Conservation (phyloP, 2,113 vertebrate species). For the Cyphotilapia sp. region DNA sequence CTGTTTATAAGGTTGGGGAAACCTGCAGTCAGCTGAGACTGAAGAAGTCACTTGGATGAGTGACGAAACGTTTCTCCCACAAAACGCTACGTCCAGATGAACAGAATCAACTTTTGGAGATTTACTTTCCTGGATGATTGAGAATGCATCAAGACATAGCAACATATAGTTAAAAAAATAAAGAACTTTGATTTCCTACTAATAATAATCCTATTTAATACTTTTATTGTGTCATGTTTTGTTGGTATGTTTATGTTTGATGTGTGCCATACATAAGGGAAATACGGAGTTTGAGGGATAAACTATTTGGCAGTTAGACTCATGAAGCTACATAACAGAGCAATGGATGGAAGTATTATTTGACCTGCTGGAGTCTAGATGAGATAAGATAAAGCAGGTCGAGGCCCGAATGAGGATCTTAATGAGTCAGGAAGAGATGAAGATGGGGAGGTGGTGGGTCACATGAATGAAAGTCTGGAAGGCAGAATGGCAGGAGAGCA, state of each 20-base stretch:
- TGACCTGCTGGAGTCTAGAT: background rate
- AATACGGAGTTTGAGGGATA: background rate
- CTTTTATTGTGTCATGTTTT: background rate
- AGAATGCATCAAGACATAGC: background rate
- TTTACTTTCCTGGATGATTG: background rate
- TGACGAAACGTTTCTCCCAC: background rate
- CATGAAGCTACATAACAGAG: background rate
- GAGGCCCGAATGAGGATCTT: background rate
- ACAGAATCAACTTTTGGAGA: background rate
- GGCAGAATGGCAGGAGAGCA: background rate
- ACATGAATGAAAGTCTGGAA: background rate
- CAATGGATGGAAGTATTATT: background rate
- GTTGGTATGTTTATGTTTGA: background rate
- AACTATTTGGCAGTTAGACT: background rate
- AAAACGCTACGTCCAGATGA: background rate
- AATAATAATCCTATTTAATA: background rate
- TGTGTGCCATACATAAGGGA: background rate
- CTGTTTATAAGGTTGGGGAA: rapidly evolving
- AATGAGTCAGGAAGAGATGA: rapidly evolving
- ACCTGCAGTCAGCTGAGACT: background rate
- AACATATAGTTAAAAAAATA: background rate
- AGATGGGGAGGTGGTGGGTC: background rate
- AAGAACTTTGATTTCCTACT: background rate
- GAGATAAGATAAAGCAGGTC: background rate
- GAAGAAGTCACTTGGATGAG: background rate